Evolutionary conservation across 1,140 invertebrate genomes (phyloP), one percentile per base, ranked within the genome.

Genomic region (Aleiodes sp.): DNA sequence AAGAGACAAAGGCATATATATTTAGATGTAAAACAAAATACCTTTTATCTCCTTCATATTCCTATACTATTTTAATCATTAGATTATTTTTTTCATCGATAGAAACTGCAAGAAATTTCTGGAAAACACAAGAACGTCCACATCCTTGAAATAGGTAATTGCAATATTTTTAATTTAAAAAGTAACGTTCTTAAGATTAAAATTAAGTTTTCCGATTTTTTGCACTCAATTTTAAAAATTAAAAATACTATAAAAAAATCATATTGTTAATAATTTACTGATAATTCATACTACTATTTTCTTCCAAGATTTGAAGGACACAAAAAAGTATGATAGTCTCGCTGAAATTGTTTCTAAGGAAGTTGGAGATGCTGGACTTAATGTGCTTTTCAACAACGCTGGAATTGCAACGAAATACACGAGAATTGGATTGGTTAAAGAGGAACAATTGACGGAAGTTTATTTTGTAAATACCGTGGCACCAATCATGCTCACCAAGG

Each of bases 351-450:
- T 95, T 0, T 72, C 78, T 3, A 74, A 88, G 69, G 84, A 90
- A 37, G 88, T 94, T 1, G 89, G 91, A 56, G 87, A 89, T 9
- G 77, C 87, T 57, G 94, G 94, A 3, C 82, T 97, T 0, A 95
- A 96, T 83, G 87, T 96, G 19, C 84, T 97, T 0, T 91, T 96
- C 41, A 97, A 96, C 78, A 97, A 96, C 87, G 95, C 95, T 39
- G 95, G 94, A 12, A 85, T 93, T 21, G 88, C 91, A 1, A 89
- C 91, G 1, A 94, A 92, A 81, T 94, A 91, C 67, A 89, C 92
- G 1, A 87, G 93, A 52, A 85, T 97, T 4, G 86, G 88, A 19
- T 80, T 91, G 10, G 91, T 94, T 0, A 92, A 91, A 76, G 81
- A 88, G 28, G 87, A 94, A 59, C 91, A 94, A 74, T 80, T 97